Conservation (phyloP, 2,888 invertebrate species). For the Archips crataeganus region DNA sequence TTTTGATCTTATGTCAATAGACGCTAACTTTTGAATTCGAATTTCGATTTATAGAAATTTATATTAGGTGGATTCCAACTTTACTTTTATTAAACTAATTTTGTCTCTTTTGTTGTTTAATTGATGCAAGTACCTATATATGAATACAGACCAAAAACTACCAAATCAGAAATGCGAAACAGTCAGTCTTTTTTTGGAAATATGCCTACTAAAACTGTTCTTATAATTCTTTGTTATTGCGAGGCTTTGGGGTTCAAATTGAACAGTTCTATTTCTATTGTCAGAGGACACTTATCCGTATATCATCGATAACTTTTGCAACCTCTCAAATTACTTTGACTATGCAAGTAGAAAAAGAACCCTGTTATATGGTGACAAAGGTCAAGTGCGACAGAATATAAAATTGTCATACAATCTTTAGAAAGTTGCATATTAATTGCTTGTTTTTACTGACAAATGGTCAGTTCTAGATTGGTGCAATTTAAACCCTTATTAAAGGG, state of each 20-base stretch:
- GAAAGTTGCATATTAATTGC: conserved; percentile 34
- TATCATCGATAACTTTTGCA: conserved; percentile 8
- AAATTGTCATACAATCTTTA: background rate
- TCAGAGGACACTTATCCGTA: conserved; percentile 66
- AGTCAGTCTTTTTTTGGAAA: conserved; percentile 30
- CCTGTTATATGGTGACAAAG: background rate
- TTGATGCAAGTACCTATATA: too few relatives aligned
- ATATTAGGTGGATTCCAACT: too few relatives aligned
- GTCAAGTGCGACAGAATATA: background rate
- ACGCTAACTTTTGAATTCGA: too few relatives aligned
- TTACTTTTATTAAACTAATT: too few relatives aligned
- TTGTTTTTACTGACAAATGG: conserved; percentile 66
- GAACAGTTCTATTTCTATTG: conserved; percentile 63
- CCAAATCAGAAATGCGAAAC: background rate
- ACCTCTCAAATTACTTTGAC: conserved; percentile 1
- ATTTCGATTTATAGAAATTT: too few relatives aligned
- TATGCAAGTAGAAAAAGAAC: background rate
- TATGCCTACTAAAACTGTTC: conserved; percentile 23
- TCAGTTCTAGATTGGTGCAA: conserved; percentile 39
- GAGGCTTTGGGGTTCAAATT: conserved; percentile 61
- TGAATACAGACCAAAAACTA: too few relatives aligned
- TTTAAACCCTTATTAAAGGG: conserved; percentile 26
- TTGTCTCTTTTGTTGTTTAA: too few relatives aligned
- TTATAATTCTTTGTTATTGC: conserved; percentile 68
- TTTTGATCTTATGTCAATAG: too few relatives aligned